Base-by-base conservation (phyloP, 2,797 vertebrate genomes). In the Distichodus sexfasciatus region DNA sequence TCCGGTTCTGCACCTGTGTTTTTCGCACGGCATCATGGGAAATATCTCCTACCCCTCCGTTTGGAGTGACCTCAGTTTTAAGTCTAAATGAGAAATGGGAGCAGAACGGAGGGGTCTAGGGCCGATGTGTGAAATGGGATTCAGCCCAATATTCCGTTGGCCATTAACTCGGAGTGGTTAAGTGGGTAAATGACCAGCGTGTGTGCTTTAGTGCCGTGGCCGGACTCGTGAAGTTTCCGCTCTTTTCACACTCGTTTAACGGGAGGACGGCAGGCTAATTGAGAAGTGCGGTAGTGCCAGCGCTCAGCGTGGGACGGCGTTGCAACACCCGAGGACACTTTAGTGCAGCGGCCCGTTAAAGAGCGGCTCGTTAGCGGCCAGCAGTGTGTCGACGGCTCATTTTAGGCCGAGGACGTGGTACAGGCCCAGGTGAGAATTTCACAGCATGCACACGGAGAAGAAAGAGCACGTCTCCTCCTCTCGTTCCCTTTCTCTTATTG, bases 281-380 rank as follows among this genome's bases (percentile, higher is more conserved):
- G n/a, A 54, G 62, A 24, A 35, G 26, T 12, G 19, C 1, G 23
- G 46, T 9, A 15, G 17, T n/a, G 19, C n/a, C 28, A 17, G 40
- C 10, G n/a, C 40, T 8, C 41, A 41, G 29, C 26, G 4, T 31
- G 46, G 2, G 0, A 9, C 23, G 15, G 7, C n/a, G 12, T 47
- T 35, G 19, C 36, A 35, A 63, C 14, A 35, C 60, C 23, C 15
- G 12, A 53, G 44, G 43, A 47, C 4, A 29, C 17, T 14, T 67
- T 51, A 11, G 15, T 33, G 23, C n/a, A 31, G 17, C 12, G 28
- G 46, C 14, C 36, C 29, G 63, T 36, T 63, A 11, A 44, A 19
- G n/a, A 44, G 38, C 50, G 24, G 58, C 57, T 53, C 61, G 38
- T 46, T 54, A 71, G 31, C 24, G 28, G 4, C 28, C 21, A 12